Evolutionary conservation across 1,140 invertebrate species (phyloP).

Genomic region (Artemia franciscana): DNA sequence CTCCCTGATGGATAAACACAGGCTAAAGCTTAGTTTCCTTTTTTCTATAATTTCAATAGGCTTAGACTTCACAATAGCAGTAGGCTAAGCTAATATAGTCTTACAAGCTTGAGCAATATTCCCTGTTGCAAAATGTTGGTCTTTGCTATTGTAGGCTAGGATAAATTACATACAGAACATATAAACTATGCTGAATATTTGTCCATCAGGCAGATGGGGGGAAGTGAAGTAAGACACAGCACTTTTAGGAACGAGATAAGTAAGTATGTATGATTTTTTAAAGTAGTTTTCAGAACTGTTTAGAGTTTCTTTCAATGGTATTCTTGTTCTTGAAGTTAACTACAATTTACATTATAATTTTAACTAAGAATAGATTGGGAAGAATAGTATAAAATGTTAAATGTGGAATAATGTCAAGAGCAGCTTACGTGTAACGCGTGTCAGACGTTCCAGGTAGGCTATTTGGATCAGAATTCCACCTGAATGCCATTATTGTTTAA

Average conservation of each 20-base stretch:
- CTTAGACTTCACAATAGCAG: too few species aligned
- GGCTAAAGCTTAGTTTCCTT: too few species aligned
- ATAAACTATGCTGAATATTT: too few species aligned
- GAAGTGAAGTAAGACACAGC: too few species aligned
- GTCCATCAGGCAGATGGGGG: too few species aligned
- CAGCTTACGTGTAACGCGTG: neutral
- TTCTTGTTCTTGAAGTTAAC: neutral
- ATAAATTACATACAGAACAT: too few species aligned
- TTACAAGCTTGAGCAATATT: too few species aligned
- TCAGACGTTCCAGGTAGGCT: neutral
- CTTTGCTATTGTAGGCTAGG: too few species aligned
- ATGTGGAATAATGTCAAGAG: neutral
- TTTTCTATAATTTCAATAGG: too few species aligned
- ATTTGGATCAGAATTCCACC: neutral
- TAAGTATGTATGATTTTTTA: neutral
- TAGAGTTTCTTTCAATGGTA: neutral
- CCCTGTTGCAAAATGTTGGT: too few species aligned
- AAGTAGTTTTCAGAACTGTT: neutral
- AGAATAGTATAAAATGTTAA: neutral
- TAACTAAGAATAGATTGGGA: neutral
- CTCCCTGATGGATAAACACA: too few species aligned
- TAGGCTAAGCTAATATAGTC: too few species aligned
- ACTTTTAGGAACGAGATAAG: neutral
- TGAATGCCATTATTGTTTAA: neutral
- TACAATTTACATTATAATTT: neutral